Base-by-base conservation (phyloP, 2,113 vertebrate genomes). In the Cyprinodon brontotheroides region DNA sequence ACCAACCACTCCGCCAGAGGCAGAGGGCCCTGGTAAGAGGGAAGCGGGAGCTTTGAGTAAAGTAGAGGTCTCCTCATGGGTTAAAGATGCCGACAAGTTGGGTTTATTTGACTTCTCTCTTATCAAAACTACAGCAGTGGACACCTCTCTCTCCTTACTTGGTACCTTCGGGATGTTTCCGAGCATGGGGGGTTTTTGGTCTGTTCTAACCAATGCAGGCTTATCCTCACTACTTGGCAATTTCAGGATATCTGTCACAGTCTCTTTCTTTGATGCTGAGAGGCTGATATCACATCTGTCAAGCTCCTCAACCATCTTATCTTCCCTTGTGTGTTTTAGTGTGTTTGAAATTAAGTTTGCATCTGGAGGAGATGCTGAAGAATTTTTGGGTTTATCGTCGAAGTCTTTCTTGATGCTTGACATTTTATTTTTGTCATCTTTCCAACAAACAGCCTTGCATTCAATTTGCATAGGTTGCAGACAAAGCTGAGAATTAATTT, bases 361-460 rank as follows among this genome's bases (percentile, higher is more conserved):
- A 60, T 73, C 75, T 20, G 48, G 66, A 15, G 48, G 77, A 17
- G 36, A 61, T 20, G 75, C 84, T 20, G 61, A 61, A 65, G 80
- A 65, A 29, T 50, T 61, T 36, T 65, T 61, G 11, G 29, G 63
- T 79, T 83, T 85, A 39, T 87, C 74, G 57, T 3, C 37, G 39
- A 65, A 53, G 65, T 87, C 73, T 62, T 53, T 82, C 43, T 38
- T 74, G 47, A 5, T 53, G 45, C 6, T n/a, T 5, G 3, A 63
- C 3, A 9, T 64, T 85, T 89, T 89, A 77, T 75, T 84, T 72
- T 89, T 94, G 65, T 88, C 89, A 17, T 92, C 89, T 83, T 93
- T 93, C 83, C 82, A 93, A 79, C 93, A 93, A 62, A 95, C 93
- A 57, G 95, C 93, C 74, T 93, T 94, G 72, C 86, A 94, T 84